phyloP scores from a whole-genome alignment of 2,113 vertebrate genomes.

The Noturus placidus region DNA sequence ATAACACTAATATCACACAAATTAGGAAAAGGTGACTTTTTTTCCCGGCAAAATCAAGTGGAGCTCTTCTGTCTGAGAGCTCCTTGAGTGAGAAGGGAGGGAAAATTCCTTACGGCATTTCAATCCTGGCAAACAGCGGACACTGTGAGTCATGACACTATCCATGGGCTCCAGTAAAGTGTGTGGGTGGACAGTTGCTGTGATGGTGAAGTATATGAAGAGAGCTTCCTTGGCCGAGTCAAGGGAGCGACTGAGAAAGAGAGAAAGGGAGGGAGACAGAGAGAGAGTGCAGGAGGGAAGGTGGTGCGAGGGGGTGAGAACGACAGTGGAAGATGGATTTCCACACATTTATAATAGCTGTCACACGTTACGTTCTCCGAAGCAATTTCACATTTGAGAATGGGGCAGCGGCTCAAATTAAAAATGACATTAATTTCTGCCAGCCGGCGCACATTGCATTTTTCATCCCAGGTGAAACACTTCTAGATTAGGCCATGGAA shows the following conservation, averaged over 20 bases:
- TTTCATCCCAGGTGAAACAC: conserved; percentile 56
- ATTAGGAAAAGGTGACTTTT: conserved; percentile 24
- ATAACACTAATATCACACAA: not conserved
- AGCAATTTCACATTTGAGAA: conserved; percentile 64
- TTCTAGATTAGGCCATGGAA: conserved; percentile 46
- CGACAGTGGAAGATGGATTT: conserved; percentile 63
- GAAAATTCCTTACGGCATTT: conserved; percentile 51
- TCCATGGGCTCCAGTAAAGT: conserved; percentile 43
- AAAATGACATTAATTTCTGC: conserved; percentile 68
- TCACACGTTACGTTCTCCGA: conserved; percentile 63
- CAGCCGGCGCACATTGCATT: conserved; percentile 58
- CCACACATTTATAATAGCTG: conserved; percentile 67
- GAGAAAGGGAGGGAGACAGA: conserved; percentile 3
- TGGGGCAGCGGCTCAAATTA: conserved; percentile 63
- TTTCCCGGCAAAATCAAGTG: conserved; percentile 26
- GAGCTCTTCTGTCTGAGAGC: conserved; percentile 43
- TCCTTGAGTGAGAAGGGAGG: conserved; percentile 44
- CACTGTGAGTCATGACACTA: conserved; percentile 57
- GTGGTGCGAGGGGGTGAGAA: conserved; percentile 29
- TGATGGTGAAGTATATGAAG: conserved; percentile 54
- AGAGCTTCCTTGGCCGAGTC: conserved; percentile 47
- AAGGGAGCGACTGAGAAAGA: conserved; percentile 5
- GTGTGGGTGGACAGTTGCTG: conserved; percentile 54
- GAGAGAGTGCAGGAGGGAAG: not conserved
- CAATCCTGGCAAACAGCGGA: conserved; percentile 53